Conservation (phyloP, 2,113 vertebrate genomes). For the Campylomormyrus numenius region DNA sequence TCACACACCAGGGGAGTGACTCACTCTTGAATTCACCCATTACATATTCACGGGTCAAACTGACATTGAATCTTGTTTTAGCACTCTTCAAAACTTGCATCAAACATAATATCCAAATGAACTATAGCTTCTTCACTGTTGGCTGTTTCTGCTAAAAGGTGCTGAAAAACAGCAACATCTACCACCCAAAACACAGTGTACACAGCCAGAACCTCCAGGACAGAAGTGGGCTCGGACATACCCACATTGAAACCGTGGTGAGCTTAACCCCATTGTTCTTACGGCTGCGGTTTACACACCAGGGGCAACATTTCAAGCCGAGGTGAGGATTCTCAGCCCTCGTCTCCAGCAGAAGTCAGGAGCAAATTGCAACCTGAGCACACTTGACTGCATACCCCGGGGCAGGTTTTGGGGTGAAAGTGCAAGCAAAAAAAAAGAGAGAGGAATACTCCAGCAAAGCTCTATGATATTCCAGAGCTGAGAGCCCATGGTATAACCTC, state of each 20-base stretch:
- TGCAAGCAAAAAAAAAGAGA: neutral
- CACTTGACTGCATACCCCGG: neutral
- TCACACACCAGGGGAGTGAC: neutral
- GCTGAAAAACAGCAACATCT: neutral
- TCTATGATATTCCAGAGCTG: slow-evolving; percentile 19
- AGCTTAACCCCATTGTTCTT: neutral
- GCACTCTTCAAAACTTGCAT: neutral
- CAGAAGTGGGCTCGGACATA: neutral
- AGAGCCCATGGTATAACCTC: neutral
- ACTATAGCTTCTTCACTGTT: neutral
- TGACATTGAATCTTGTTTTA: neutral
- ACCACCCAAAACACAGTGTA: neutral
- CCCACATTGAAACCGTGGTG: neutral
- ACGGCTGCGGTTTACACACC: neutral
- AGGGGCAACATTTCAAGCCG: neutral
- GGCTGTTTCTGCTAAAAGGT: neutral
- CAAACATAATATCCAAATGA: neutral
- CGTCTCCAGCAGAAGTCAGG: neutral
- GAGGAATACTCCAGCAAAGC: neutral
- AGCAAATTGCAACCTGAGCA: neutral
- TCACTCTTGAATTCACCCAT: neutral
- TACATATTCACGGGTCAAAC: neutral
- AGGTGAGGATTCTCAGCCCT: neutral
- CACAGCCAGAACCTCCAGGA: neutral
- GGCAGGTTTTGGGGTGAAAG: neutral